A percentile compares a stretch with the other conserved stretches of the same genome.
Evolutionary conservation across 92 coral and sea anemone species (phyloP).

Genomic region (Anthopleura xanthogrammica): DNA sequence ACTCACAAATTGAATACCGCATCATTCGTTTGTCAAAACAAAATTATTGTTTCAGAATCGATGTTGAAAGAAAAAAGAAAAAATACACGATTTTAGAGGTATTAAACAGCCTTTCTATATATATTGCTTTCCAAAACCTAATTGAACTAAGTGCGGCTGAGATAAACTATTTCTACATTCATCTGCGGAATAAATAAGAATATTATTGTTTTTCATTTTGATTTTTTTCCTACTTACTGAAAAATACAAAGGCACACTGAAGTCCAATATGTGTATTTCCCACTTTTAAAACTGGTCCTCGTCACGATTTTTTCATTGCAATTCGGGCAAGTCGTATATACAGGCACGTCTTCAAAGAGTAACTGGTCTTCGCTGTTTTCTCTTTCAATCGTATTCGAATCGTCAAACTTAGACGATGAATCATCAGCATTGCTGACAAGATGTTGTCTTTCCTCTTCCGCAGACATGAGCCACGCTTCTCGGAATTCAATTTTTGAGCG

Average conservation of each 20-base stretch:
- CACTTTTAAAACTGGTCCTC: constrained; percentile 78
- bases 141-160: neutral
- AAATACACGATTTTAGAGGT: neutral
- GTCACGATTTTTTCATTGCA: constrained; percentile 92
- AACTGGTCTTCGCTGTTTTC: constrained; percentile 68
- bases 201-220: neutral
- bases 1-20: neutral
- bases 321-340: constrained; percentile 80
- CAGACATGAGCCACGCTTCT: constrained; percentile 34
- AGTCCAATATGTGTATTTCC: constrained; percentile 93
- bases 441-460: constrained; percentile 49
- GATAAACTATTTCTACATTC: neutral
- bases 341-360: constrained; percentile 95
- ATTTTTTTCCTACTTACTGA: constrained; percentile 69
- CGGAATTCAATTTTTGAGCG: neutral
- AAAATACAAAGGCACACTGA: constrained; percentile 90
- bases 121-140: neutral
- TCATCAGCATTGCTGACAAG: constrained; percentile 37
- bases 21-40: constrained; percentile 1
- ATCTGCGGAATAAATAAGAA: constrained; percentile 2
- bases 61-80: neutral
- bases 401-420: constrained; percentile 20
- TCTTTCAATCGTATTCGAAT: constrained; percentile 29
- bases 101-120: neutral
- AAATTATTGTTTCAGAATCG: neutral